A percentile compares a stretch with the other conserved stretches of the same genome.
phyloP scores from a whole-genome alignment of 2,113 vertebrate genomes.

The Tursiops truncatus region DNA sequence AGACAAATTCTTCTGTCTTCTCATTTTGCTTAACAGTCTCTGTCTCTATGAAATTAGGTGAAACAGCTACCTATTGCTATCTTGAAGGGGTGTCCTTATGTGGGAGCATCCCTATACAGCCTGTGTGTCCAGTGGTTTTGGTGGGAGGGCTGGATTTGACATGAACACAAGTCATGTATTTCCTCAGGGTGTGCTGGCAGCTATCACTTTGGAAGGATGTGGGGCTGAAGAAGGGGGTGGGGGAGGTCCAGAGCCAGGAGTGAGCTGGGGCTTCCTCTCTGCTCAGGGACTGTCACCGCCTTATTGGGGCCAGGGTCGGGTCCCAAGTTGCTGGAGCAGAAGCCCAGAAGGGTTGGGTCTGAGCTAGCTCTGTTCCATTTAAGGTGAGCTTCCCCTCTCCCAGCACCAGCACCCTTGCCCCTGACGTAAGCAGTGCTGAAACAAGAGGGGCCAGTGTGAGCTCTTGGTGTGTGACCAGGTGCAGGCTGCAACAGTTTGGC shows the following conservation, averaged over 20 bases:
- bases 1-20: not conserved
- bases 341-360: not conserved
- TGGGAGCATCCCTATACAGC: not conserved
- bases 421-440: not conserved
- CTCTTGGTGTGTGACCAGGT: not conserved
- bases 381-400: not conserved
- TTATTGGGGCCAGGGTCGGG: not conserved
- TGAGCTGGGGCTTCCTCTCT: not conserved
- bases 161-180: not conserved
- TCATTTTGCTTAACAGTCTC: not conserved
- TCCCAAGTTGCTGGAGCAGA: not conserved
- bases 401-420: not conserved
- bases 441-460: not conserved
- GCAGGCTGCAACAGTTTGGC: not conserved
- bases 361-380: not conserved
- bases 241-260: not conserved
- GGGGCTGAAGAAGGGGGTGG: not conserved
- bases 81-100: not conserved
- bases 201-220: not conserved
- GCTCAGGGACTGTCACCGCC: not conserved
- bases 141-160: not conserved
- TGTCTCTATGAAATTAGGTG: not conserved
- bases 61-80: not conserved
- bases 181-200: not conserved
- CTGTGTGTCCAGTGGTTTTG: not conserved